A percentile compares a stretch with the other conserved stretches of the same genome.
Conservation (phyloP, 2,888 invertebrate species). For the Copidosoma aretas region DNA sequence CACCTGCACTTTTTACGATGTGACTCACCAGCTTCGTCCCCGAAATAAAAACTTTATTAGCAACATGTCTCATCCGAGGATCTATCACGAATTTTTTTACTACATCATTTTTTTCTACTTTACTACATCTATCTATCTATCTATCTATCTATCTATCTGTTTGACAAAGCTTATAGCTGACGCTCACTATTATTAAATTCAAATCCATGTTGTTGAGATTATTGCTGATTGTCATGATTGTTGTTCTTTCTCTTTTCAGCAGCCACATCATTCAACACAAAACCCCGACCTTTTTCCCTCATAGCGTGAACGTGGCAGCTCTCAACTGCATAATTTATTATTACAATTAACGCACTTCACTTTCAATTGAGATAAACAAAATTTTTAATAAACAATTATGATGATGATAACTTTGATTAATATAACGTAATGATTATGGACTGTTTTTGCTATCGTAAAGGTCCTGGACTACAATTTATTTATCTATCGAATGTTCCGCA, state of each 20-base stretch:
- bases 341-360: conserved; percentile 45
- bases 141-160: too few species aligned
- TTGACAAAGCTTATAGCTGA: too few species aligned
- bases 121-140: too few species aligned
- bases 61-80: too few species aligned
- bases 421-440: conserved; percentile 23
- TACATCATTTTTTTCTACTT: too few species aligned
- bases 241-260: conserved; percentile 65
- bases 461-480: background rate
- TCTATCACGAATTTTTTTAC: too few species aligned
- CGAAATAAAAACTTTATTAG: too few species aligned
- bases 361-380: conserved; percentile 21
- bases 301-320: conserved; percentile 63
- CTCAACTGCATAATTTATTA: too few species aligned
- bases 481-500: background rate
- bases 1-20: too few species aligned
- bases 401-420: background rate
- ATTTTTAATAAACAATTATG: background rate
- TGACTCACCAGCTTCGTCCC: too few species aligned
- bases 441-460: conserved; percentile 20
- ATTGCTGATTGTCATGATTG: background rate
- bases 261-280: conserved; percentile 68
- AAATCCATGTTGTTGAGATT: conserved; percentile 1
- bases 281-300: conserved; percentile 69
- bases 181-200: too few species aligned